These are phyloP conservation scores for Edolisoma coerulescens DNA, from an alignment of 2,113 vertebrate species.

Conservation along the genomic window DNA sequence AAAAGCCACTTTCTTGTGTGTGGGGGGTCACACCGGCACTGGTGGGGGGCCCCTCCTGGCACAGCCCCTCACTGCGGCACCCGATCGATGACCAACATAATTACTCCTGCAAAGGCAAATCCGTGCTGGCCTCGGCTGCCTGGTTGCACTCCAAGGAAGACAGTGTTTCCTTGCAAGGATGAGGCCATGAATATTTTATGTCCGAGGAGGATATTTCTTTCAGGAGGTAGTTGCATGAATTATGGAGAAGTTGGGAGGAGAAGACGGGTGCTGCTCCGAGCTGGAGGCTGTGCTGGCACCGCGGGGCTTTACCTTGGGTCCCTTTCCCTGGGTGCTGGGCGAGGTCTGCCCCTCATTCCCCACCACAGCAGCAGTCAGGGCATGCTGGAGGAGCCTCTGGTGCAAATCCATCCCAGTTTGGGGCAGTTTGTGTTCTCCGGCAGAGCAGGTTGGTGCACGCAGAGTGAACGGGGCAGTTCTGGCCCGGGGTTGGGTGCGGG, in stretches of 20 bases:
- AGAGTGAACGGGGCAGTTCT: neutral
- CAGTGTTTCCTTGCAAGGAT: conserved; percentile 50
- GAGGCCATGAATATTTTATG: conserved; percentile 63
- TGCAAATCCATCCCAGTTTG: neutral
- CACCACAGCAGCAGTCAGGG: neutral
- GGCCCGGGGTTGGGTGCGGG: rapidly evolving
- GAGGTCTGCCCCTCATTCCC: neutral
- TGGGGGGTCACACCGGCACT: rapidly evolving
- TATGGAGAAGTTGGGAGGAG: conserved; percentile 53
- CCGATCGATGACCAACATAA: neutral
- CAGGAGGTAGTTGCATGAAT: conserved; percentile 54
- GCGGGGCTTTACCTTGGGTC: rapidly evolving
- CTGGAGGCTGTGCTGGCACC: neutral
- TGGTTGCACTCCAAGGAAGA: conserved; percentile 2
- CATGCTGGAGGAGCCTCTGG: neutral
- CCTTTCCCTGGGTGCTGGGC: neutral
- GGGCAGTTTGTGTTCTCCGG: neutral
- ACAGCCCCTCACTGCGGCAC: neutral
- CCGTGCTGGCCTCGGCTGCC: neutral
- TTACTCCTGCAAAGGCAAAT: conserved; percentile 44
- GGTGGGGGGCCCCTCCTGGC: rapidly evolving
- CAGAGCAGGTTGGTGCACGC: neutral
- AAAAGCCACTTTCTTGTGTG: neutral
- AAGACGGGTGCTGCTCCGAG: neutral
- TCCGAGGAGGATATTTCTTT: conserved; percentile 50